phyloP scores from a whole-genome alignment of 2,888 invertebrate species.

The Apotomis betuletana region DNA sequence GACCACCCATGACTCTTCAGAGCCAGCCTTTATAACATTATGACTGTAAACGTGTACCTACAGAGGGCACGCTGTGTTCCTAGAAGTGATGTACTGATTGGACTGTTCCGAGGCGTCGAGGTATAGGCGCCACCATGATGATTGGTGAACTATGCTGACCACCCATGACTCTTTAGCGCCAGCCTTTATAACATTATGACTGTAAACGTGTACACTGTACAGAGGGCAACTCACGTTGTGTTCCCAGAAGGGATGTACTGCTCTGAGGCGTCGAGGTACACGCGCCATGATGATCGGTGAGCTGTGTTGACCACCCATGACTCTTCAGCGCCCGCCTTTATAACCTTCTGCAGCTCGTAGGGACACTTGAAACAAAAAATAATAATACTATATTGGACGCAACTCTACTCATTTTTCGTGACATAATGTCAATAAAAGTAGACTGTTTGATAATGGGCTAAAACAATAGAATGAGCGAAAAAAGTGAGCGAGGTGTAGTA shows the following conservation, averaged over 20 bases:
- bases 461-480: too few species aligned
- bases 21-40: conserved; percentile 63
- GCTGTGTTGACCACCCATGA: conserved; percentile 80
- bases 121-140: conserved; percentile 77
- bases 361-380: conserved; percentile 82
- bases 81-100: too few species aligned
- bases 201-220: conserved; percentile 1
- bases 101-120: conserved; percentile 71
- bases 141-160: not conserved
- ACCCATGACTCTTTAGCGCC: too few species aligned
- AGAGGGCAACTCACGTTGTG: conserved; percentile 62
- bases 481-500: too few species aligned
- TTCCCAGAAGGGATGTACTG: conserved; percentile 73
- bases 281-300: conserved; percentile 81
- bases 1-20: conserved; percentile 71
- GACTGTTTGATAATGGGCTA: too few species aligned
- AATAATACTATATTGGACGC: too few species aligned
- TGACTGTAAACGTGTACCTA: conserved; percentile 49
- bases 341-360: conserved; percentile 78
- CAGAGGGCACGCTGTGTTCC: too few species aligned
- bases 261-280: conserved; percentile 77
- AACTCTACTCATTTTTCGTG: too few species aligned
- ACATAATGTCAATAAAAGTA: too few species aligned
- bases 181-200: conserved; percentile 55
- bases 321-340: conserved; percentile 61